These are phyloP conservation scores for Hypocryptadius cinnamomeus DNA, from an alignment of 2,113 vertebrate species.

Conservation along the genomic window DNA sequence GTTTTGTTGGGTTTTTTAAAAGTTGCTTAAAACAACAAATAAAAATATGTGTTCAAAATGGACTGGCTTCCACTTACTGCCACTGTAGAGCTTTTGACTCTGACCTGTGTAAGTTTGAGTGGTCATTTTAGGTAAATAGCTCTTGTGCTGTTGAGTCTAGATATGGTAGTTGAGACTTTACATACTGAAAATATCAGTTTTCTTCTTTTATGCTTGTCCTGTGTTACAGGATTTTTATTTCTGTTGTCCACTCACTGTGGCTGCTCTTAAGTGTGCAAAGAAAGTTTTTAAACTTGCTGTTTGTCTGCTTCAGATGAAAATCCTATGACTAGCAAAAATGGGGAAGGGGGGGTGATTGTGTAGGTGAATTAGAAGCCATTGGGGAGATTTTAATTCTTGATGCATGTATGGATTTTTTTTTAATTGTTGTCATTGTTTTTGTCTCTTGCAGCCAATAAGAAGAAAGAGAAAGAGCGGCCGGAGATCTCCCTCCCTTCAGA, in stretches of 20 bases:
- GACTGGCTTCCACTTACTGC: neutral
- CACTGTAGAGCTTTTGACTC: neutral
- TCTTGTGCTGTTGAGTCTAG: neutral
- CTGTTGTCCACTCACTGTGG: neutral
- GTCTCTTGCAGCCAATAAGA: slow-evolving; percentile 82
- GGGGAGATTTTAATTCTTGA: neutral
- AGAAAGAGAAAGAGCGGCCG: slow-evolving; percentile 85
- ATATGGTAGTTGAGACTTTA: neutral
- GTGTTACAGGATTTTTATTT: neutral
- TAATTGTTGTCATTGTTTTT: neutral
- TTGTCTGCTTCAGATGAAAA: neutral
- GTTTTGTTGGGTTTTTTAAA: neutral
- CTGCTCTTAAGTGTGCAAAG: neutral
- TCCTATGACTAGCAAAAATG: neutral
- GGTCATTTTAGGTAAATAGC: neutral
- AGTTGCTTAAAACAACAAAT: neutral
- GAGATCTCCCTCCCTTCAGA: slow-evolving; percentile 97
- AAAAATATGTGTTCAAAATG: neutral
- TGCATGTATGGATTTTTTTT: neutral
- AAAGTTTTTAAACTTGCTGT: neutral
- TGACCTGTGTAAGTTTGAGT: neutral
- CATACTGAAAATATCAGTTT: neutral
- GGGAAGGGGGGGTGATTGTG: fast-evolving
- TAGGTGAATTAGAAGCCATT: neutral
- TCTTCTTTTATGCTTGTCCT: neutral